These are phyloP conservation scores for Dugesia japonica DNA, from an alignment of 2,888 invertebrate genomes.

Conservation along the genomic window DNA sequence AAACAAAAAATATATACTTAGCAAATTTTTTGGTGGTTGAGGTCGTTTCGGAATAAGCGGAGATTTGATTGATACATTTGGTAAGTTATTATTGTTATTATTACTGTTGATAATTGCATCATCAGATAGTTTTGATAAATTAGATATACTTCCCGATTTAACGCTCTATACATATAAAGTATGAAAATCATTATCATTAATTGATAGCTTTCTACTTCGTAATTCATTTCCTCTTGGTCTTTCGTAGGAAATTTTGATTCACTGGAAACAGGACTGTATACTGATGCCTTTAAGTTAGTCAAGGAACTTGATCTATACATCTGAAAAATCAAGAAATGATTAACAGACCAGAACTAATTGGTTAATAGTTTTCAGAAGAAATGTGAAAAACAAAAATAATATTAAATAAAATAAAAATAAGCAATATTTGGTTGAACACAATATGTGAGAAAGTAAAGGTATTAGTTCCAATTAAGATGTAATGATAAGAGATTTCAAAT, in stretches of 20 bases:
- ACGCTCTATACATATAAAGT: background rate
- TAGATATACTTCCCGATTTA: background rate
- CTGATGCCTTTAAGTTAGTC: background rate
- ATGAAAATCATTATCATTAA: too few species aligned
- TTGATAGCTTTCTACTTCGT: too few species aligned
- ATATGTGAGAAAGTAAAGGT: too few species aligned
- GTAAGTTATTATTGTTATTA: background rate
- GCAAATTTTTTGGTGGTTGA: conserved; percentile 22
- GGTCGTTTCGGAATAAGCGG: conserved; percentile 14
- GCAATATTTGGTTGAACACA: too few species aligned
- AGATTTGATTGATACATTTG: background rate
- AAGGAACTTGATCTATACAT: background rate
- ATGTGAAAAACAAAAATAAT: too few species aligned
- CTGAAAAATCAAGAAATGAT: background rate
- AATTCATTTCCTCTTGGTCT: background rate
- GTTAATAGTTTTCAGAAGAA: too few species aligned
- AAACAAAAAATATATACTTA: conserved; percentile 6
- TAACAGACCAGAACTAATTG: too few species aligned
- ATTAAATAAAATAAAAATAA: too few species aligned
- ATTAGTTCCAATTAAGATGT: too few species aligned
- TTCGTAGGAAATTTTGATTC: background rate
- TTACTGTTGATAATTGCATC: background rate
- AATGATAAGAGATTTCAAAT: too few species aligned
- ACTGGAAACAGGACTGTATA: background rate
- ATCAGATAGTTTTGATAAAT: conserved; percentile 14